phyloP scores from a whole-genome alignment of 2,888 invertebrate genomes.

The Mesopsocus fuscifrons region DNA sequence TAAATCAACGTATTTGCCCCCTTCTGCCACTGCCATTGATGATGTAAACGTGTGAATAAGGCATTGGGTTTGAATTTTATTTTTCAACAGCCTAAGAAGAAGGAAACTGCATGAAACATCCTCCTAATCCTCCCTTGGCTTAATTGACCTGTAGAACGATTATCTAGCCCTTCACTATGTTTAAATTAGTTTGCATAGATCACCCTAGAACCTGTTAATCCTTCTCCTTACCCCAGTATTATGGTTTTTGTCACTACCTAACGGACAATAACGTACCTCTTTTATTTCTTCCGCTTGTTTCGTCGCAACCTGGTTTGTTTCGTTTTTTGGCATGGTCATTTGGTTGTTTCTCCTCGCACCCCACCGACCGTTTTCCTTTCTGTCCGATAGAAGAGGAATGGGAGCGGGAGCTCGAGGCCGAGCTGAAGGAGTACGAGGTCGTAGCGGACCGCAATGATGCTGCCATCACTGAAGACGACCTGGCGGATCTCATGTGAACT shows the following conservation, averaged over 20 bases:
- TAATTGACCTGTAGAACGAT: not conserved
- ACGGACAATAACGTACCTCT: no score
- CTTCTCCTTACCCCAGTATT: no score
- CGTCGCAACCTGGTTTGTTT: no score
- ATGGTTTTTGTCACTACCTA: no score
- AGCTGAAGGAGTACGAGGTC: constrained; percentile 88
- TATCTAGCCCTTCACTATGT: not conserved
- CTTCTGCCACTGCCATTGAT: no score
- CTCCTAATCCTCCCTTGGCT: constrained; percentile 12
- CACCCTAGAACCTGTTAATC: not conserved
- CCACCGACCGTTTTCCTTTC: constrained; percentile 20
- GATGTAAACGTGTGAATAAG: no score
- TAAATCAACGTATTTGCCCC: no score
- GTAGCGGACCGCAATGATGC: constrained; percentile 32
- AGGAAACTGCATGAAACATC: constrained; percentile 20
- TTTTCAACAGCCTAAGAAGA: constrained; percentile 41
- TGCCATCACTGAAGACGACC: not conserved
- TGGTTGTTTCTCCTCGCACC: no score
- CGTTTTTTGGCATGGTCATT: no score
- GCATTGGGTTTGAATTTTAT: constrained; percentile 25
- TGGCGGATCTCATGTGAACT: constrained; percentile 6
- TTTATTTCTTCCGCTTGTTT: no score
- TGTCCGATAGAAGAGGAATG: constrained; percentile 60
- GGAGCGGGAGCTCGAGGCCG: constrained; percentile 90
- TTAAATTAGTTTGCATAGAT: not conserved